These are phyloP conservation scores for Zophobas atratus DNA, from an alignment of 1,140 invertebrate genomes.

Conservation along the genomic window DNA sequence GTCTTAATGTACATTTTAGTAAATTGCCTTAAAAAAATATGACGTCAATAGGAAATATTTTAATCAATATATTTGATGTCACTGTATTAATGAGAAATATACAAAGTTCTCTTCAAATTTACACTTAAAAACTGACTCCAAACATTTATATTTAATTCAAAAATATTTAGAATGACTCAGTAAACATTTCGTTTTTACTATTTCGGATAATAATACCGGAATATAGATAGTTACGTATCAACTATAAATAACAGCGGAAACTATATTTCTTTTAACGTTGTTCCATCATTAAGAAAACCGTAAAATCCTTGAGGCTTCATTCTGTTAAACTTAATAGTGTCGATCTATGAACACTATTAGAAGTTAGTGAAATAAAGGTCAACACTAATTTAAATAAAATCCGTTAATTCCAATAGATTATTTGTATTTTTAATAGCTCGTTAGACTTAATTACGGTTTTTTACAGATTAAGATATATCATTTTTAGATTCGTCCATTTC, in stretches of 20 bases:
- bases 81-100: no score
- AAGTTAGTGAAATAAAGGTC: conserved; percentile 16
- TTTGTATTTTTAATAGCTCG: conserved; percentile 26
- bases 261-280: conserved; percentile 13
- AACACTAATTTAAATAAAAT: conserved; percentile 25
- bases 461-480: conserved; percentile 13
- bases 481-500: not conserved
- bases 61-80: no score
- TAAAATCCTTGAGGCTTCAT: conserved; percentile 22
- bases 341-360: conserved; percentile 11
- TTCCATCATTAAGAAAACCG: conserved; percentile 22
- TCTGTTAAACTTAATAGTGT: conserved; percentile 17
- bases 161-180: no score
- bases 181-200: no score
- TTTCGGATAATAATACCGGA: no score
- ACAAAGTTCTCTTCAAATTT: no score
- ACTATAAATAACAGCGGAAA: conserved; percentile 7
- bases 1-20: no score
- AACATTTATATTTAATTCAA: no score
- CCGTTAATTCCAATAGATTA: conserved; percentile 30
- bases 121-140: no score
- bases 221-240: no score
- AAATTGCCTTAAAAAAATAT: no score
- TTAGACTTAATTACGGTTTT: conserved; percentile 26
- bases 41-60: no score